Conservation (phyloP, 1,140 invertebrate species). For the Pseudoatta argentina region DNA sequence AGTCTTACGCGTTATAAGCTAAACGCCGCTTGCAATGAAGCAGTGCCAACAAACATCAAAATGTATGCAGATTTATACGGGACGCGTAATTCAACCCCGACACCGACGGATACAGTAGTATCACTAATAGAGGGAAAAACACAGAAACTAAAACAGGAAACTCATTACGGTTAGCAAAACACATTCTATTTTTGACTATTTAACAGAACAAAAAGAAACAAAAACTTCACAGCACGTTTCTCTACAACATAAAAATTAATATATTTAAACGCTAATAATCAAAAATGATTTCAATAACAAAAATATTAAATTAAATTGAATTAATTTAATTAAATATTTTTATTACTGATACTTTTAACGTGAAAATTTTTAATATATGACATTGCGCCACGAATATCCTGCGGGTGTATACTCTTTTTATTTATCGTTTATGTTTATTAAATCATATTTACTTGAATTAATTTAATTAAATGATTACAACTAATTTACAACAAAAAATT, state of each 20-base stretch:
- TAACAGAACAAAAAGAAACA: background rate
- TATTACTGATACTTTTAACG: too few relatives aligned
- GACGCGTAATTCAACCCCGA: constrained; percentile 20
- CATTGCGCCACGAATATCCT: too few relatives aligned
- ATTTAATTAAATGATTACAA: too few relatives aligned
- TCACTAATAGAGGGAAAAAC: constrained; percentile 10
- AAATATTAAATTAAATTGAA: background rate
- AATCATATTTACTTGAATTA: background rate
- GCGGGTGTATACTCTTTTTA: too few relatives aligned
- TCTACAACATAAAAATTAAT: background rate
- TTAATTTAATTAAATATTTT: too few relatives aligned
- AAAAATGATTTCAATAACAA: background rate
- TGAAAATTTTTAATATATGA: too few relatives aligned
- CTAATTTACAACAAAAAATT: too few relatives aligned
- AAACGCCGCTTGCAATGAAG: constrained; percentile 24
- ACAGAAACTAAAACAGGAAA: background rate
- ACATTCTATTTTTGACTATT: background rate
- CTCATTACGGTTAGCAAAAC: background rate
- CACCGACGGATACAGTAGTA: background rate
- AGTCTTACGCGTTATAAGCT: constrained; percentile 10
- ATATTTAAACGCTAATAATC: background rate
- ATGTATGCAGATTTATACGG: constrained; percentile 55
- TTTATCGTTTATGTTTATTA: too few relatives aligned
- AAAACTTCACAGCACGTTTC: background rate
- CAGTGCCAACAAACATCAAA: constrained; percentile 22